Conservation (phyloP, 2,113 vertebrate species). For the Mesembrinibis cayennensis region DNA sequence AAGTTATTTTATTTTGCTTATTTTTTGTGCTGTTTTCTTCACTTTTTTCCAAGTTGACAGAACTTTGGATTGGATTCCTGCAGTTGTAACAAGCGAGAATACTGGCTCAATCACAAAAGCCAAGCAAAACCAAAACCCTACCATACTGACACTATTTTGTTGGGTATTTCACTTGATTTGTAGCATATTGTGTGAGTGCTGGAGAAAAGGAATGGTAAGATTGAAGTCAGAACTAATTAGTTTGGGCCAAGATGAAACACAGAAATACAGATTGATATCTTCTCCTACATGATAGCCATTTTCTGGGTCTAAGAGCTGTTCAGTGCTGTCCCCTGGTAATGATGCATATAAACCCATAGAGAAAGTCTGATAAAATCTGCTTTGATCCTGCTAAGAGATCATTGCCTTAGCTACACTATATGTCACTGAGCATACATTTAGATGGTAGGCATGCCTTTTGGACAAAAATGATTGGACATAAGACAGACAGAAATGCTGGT, state of each 20-base stretch:
- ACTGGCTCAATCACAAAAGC: background rate
- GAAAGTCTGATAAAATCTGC: background rate
- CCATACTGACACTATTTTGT: background rate
- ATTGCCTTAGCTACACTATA: background rate
- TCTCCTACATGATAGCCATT: background rate
- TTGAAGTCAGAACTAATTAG: background rate
- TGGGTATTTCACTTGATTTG: background rate
- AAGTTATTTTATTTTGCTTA: background rate
- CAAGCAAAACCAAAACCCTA: background rate
- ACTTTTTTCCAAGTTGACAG: background rate
- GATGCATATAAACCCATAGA: background rate
- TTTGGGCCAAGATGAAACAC: background rate
- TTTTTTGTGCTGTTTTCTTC: background rate
- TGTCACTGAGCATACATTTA: background rate
- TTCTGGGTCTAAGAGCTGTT: background rate
- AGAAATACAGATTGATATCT: background rate
- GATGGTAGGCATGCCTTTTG: background rate
- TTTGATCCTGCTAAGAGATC: background rate
- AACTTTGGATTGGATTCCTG: background rate
- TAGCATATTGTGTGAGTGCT: background rate
- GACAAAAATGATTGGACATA: background rate
- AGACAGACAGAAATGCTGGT: background rate
- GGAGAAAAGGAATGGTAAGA: background rate
- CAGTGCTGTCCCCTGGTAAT: background rate
- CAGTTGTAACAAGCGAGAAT: background rate